These are phyloP conservation scores for Protodeltote pygarga DNA, from an alignment of 2,888 invertebrate species.

Conservation along the genomic window DNA sequence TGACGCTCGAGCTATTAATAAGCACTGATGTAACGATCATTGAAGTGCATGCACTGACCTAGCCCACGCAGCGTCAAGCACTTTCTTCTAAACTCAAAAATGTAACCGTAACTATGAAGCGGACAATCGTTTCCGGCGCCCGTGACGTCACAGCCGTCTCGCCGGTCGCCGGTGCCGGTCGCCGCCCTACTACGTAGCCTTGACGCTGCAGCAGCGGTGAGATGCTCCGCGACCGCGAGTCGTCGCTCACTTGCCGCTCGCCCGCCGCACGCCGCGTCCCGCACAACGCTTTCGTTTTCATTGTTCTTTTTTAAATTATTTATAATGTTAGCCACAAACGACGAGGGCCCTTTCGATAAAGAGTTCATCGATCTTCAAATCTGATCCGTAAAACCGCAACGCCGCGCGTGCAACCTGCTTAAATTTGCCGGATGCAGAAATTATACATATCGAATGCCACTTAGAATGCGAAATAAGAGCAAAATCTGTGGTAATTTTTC, in stretches of 20 bases:
- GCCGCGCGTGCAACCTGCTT: conserved; percentile 55
- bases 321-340: conserved; percentile 49
- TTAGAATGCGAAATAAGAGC: conserved; percentile 82
- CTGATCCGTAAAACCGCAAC: conserved; percentile 39
- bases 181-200: conserved; percentile 81
- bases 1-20: neutral
- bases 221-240: conserved; percentile 47
- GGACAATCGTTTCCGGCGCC: conserved; percentile 85
- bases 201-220: conserved; percentile 60
- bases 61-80: conserved; percentile 73
- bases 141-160: conserved; percentile 83
- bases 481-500: conserved; percentile 82
- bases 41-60: conserved; percentile 74
- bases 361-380: conserved; percentile 49
- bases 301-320: conserved; percentile 66
- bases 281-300: conserved; percentile 74
- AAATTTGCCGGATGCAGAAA: conserved; percentile 76
- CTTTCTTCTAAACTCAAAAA: conserved; percentile 86
- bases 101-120: conserved; percentile 85
- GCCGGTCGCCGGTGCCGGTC: conserved; percentile 75
- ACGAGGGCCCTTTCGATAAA: conserved; percentile 41
- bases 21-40: conserved; percentile 14
- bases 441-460: conserved; percentile 81
- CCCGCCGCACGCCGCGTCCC: conserved; percentile 20
- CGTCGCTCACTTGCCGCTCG: conserved; percentile 43